Base-by-base conservation (phyloP, 2,113 vertebrate genomes). In the Etheostoma spectabile region DNA sequence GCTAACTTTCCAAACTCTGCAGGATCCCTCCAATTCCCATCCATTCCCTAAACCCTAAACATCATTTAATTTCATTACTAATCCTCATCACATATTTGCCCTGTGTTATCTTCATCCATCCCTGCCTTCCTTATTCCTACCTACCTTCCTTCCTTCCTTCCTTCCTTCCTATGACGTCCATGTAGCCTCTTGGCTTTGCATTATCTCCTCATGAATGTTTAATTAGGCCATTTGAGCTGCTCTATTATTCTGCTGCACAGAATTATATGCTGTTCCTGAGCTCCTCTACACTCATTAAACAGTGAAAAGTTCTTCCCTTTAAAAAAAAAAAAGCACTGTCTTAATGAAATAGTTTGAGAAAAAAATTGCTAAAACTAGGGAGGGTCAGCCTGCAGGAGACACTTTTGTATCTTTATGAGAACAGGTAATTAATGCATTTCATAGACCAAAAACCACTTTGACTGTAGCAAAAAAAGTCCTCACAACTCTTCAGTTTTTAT, bases 151-250 rank as follows among this genome's bases (percentile, higher is more conserved):
- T 59, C 38, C 38, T 68, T 56, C 75, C 24, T 22, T 51, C 72
- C 27, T 27, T 59, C 74, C 63, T 61, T 77, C 70, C 79, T 42
- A 38, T 79, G 74, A 80, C 63, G 70, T 81, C 77, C 38, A 24
- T 19, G 45, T 22, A 86, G 86, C 82, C 79, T 79, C 62, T 74
- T 72, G 80, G 84, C 59, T 77, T 73, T 73, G 79, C 83, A 85
- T 91, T 89, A 94, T 92, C 89, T 85, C 49, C 73, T 93, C 87
- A 93, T 95, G 84, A 93, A 95, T 94, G 67, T 94, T 95, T 94
- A 90, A 95, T 91, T 61, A 81, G 82, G 63, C 83, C 84, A 94
- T 94, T 93, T 89, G 82, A 87, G 86, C 84, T 84, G 74, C 86
- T 92, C 80, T 74, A 88, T 93, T 91, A 93, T 94, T 93, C 88